Evolutionary conservation across 2,888 invertebrate genomes (phyloP).

Genomic region (Pollenia angustigena): DNA sequence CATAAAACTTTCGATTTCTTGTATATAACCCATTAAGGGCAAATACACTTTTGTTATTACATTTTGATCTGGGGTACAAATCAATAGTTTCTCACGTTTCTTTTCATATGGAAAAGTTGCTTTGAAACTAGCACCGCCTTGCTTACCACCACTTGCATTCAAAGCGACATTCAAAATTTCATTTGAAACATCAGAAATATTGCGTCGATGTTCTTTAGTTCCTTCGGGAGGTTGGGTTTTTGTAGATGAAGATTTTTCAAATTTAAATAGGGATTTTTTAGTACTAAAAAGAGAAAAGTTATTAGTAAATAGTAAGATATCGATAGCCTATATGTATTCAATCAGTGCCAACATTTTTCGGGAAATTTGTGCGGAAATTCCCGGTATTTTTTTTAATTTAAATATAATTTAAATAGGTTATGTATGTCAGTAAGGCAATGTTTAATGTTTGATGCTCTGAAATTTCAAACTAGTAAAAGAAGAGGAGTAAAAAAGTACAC

Average conservation of each 20-base stretch:
- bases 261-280: slow-evolving; percentile 88
- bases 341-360: too few relatives aligned
- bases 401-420: too few relatives aligned
- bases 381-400: too few relatives aligned
- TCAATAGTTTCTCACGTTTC: slow-evolving; percentile 86
- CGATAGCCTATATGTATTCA: too few relatives aligned
- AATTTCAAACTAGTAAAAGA: too few relatives aligned
- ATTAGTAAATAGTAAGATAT: not conserved
- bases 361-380: too few relatives aligned
- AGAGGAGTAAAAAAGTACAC: too few relatives aligned
- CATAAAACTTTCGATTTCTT: slow-evolving; percentile 91
- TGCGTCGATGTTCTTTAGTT: slow-evolving; percentile 82
- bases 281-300: slow-evolving; percentile 80
- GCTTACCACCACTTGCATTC: slow-evolving; percentile 71
- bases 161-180: slow-evolving; percentile 78
- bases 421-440: too few relatives aligned
- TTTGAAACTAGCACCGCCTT: slow-evolving; percentile 73
- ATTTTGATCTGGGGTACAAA: slow-evolving; percentile 90
- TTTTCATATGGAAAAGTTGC: slow-evolving; percentile 76
- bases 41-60: slow-evolving; percentile 92
- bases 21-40: slow-evolving; percentile 92
- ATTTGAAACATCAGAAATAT: slow-evolving; percentile 83
- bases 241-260: slow-evolving; percentile 86
- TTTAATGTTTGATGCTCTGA: too few relatives aligned
- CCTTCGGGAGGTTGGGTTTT: slow-evolving; percentile 45